Conservation (phyloP, 2,113 vertebrate species). For the Phainopepla nitens region DNA sequence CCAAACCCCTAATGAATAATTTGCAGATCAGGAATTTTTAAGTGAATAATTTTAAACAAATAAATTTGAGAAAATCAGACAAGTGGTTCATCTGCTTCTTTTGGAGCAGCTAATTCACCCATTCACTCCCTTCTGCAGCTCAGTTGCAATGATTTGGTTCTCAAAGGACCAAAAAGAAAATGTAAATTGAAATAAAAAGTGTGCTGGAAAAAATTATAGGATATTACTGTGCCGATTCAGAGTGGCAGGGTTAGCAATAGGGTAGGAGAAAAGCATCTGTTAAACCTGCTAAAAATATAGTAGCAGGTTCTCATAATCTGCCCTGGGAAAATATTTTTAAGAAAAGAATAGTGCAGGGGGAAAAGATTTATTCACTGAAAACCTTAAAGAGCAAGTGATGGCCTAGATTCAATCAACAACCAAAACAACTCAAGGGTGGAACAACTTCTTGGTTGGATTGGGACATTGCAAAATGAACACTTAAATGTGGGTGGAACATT, state of each 20-base stretch:
- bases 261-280: conserved; percentile 44
- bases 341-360: background rate
- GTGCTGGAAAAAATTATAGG: conserved; percentile 12
- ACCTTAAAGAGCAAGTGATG: background rate
- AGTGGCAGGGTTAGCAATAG: background rate
- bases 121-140: conserved; percentile 54
- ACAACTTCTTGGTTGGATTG: background rate
- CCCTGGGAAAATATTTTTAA: background rate
- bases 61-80: conserved; percentile 63
- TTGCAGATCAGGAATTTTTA: conserved; percentile 62
- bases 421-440: background rate
- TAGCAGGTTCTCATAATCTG: background rate
- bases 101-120: conserved; percentile 47
- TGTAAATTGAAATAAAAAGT: conserved; percentile 51
- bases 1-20: conserved; percentile 60
- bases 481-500: background rate
- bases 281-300: conserved; percentile 47
- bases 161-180: conserved; percentile 61
- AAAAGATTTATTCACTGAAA: background rate
- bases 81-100: conserved; percentile 62
- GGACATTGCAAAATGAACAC: background rate
- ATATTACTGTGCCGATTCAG: conserved; percentile 25
- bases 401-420: background rate
- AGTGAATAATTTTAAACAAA: conserved; percentile 65
- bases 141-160: conserved; percentile 58